Conservation (phyloP, 2,888 invertebrate species). For the Chironomus riparius region DNA sequence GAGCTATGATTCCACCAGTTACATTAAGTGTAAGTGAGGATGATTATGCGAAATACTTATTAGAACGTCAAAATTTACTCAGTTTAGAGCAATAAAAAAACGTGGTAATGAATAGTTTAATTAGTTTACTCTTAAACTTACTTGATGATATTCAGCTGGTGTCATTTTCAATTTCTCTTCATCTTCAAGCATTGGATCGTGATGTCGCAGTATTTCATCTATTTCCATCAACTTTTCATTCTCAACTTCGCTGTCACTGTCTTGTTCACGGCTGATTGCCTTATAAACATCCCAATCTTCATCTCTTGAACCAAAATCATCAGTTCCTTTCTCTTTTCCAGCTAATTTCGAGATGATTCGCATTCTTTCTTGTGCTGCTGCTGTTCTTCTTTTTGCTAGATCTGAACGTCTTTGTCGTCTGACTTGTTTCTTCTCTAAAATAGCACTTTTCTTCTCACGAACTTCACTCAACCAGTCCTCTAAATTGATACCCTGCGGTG, state of each 20-base stretch:
- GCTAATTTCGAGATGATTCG: conserved; percentile 86
- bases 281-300: conserved; percentile 97
- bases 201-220: conserved; percentile 73
- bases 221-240: conserved; percentile 79
- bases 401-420: conserved; percentile 75
- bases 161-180: conserved; percentile 43
- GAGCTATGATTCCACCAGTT: conserved; percentile 59
- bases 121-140: conserved; percentile 30
- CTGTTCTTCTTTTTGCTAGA: conserved; percentile 80
- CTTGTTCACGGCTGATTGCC: conserved; percentile 66
- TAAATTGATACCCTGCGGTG: conserved; percentile 36
- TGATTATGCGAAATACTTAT: conserved; percentile 41
- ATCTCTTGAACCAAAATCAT: conserved; percentile 88
- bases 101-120: not conserved
- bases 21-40: conserved; percentile 48
- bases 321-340: conserved; percentile 64
- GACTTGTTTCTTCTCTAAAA: conserved; percentile 53
- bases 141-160: conserved; percentile 63
- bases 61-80: not conserved
- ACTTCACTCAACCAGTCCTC: conserved; percentile 37
- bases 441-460: conserved; percentile 32
- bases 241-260: conserved; percentile 88
- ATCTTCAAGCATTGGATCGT: conserved; percentile 61
- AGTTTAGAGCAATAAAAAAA: conserved; percentile 4
- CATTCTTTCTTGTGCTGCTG: conserved; percentile 92